These are phyloP conservation scores for Petaurus breviceps DNA, from an alignment of 2,113 vertebrate species.

Conservation along the genomic window DNA sequence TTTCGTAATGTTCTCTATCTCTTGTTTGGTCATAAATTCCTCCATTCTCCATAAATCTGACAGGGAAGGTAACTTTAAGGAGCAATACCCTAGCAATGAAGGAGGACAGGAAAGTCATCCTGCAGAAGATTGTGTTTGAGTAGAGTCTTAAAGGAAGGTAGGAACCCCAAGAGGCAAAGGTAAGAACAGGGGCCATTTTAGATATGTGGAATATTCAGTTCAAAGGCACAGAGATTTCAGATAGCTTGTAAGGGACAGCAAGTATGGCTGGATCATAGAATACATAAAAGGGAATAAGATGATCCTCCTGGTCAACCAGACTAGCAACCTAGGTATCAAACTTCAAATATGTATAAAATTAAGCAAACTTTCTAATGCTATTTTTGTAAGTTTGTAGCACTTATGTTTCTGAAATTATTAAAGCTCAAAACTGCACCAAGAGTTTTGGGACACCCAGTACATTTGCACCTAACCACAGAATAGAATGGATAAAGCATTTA, in stretches of 20 bases:
- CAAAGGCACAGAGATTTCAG: neutral
- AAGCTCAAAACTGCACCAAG: neutral
- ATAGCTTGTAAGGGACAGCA: neutral
- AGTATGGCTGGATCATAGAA: neutral
- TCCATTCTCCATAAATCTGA: neutral
- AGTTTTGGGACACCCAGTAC: neutral
- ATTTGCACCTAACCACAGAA: neutral
- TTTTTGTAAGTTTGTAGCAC: neutral
- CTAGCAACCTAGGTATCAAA: neutral
- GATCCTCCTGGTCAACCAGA: too few relatives aligned
- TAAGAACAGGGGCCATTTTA: neutral
- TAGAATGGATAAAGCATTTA: neutral
- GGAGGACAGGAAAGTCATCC: neutral
- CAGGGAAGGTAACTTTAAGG: neutral
- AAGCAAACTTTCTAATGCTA: neutral
- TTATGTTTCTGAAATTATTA: neutral
- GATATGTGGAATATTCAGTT: neutral
- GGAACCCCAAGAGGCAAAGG: neutral
- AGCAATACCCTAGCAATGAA: neutral
- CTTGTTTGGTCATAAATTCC: too few relatives aligned
- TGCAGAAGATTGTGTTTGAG: neutral
- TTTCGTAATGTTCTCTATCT: too few relatives aligned
- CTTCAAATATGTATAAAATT: neutral
- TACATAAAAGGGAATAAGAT: too few relatives aligned
- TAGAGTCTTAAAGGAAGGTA: neutral